Evolutionary conservation across 1,140 invertebrate genomes (phyloP), one percentile per base, ranked within the genome.

Genomic region (Myzus persicae): DNA sequence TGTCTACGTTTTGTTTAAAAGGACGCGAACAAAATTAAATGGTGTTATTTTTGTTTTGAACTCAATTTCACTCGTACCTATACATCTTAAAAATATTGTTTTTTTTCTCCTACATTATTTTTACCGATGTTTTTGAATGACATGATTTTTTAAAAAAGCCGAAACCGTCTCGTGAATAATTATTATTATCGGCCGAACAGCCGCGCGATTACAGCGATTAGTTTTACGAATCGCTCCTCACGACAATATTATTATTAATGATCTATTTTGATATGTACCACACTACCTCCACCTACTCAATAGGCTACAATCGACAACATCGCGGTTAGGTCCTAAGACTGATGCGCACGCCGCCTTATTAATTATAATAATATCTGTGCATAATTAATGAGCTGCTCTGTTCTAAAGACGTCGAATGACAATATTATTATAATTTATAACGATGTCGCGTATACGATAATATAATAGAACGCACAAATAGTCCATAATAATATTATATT

Each of bases 341-440:
- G 14, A 76, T 76, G 59, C 54, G 11, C 54, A 0, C 31, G 54
- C 59, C 18, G 4, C 59, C n/a, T n/a, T 76, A 76, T 76, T 76
- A n/a, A 76, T 76, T 36, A 76, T n/a, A n/a, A 67, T 31, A 67
- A 24, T 8, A 54, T 14, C 14, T 76, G 59, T 76, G 6, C 59
- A 20, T 76, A 76, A 76, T 76, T 76, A 76, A 76, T 76, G 59
- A 76, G 59, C 31, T 59, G 54, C n/a, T 76, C 18, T 36, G 14
- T 76, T n/a, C 59, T n/a, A 6, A n/a, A 76, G 59, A 76, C 59
- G n/a, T 76, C 59, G n/a, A 76, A n/a, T 14, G 31, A 76, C 11
- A n/a, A n/a, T 76, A n/a, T 76, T 76, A 76, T 67, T 67, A 67
- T 76, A n/a, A 76, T 76, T 76, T 76, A 76, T 76, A 76, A 76